Evolutionary conservation across 2,113 vertebrate genomes (phyloP).

Genomic region (Peromyscus californicus): DNA sequence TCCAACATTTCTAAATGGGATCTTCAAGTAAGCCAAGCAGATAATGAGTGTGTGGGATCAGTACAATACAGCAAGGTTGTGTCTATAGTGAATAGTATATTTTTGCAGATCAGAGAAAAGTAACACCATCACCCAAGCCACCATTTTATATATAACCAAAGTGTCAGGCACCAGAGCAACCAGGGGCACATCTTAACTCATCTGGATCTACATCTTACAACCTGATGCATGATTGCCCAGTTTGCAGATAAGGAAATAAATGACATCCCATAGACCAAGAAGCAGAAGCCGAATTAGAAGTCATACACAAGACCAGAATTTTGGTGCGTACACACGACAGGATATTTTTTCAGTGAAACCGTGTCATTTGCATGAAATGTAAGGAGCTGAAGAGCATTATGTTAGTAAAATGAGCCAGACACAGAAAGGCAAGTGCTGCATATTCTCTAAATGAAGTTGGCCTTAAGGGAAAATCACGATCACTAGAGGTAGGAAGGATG

Average conservation of each 20-base stretch:
- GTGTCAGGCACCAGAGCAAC: not conserved
- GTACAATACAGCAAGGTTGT: not conserved
- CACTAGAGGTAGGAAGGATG: not conserved
- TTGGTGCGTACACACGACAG: not conserved
- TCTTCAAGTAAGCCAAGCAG: not conserved
- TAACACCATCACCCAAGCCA: not conserved
- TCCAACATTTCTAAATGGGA: not conserved
- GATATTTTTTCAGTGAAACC: not conserved
- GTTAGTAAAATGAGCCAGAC: not conserved
- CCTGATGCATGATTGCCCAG: not conserved
- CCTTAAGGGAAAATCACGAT: not conserved
- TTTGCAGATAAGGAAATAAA: not conserved
- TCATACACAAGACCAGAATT: not conserved
- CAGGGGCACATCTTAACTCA: not conserved
- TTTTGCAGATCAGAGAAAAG: not conserved
- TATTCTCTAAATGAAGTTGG: not conserved
- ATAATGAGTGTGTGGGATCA: not conserved
- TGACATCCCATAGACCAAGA: not conserved
- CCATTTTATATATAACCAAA: not conserved
- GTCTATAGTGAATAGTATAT: not conserved
- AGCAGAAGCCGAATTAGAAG: conserved; percentile 6
- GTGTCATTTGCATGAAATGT: not conserved
- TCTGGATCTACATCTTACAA: not conserved
- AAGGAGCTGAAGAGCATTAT: not conserved
- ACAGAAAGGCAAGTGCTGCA: not conserved